A percentile compares a stretch with the other conserved stretches of the same genome.
Conservation (phyloP, 2,888 invertebrate species). For the Oxytorus armatus region DNA sequence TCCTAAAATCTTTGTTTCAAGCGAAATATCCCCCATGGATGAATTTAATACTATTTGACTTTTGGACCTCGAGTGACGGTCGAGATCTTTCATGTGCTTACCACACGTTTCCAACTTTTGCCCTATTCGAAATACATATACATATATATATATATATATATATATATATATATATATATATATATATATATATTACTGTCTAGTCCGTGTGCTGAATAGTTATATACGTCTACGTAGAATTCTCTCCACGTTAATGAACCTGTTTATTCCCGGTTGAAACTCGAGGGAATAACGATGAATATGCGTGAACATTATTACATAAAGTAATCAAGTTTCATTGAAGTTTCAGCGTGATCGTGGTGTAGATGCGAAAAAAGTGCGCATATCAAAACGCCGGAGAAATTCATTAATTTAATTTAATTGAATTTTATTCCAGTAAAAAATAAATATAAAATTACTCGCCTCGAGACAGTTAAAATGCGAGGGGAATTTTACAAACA, state of each 20-base stretch:
- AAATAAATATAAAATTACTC: neutral
- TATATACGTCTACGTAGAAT: constrained; percentile 14
- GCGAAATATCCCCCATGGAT: too few relatives aligned
- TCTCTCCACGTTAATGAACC: constrained; percentile 26
- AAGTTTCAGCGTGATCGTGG: constrained; percentile 1
- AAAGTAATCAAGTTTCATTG: constrained; percentile 29
- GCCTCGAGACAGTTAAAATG: neutral
- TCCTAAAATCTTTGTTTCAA: too few relatives aligned
- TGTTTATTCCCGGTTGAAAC: constrained; percentile 35
- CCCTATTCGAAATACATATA: constrained; percentile 22
- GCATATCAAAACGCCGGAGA: constrained; percentile 9
- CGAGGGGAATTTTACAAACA: neutral
- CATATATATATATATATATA: neutral
- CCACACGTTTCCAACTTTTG: constrained; percentile 39
- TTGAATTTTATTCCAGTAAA: constrained; percentile 1
- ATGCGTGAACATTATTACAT: constrained; percentile 34
- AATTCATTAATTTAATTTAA: constrained; percentile 3
- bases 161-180: constrained; percentile 31
- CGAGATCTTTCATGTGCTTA: constrained; percentile 2
- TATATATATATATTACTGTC: neutral
- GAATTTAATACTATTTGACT: too few relatives aligned
- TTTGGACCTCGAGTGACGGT: too few relatives aligned
- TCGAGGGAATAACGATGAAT: constrained; percentile 25
- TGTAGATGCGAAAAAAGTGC: neutral
- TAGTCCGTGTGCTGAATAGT: constrained; percentile 1